A percentile compares a stretch with the other conserved stretches of the same genome.
phyloP scores from a whole-genome alignment of 2,797 vertebrate genomes.

The Brachymystax lenok region DNA sequence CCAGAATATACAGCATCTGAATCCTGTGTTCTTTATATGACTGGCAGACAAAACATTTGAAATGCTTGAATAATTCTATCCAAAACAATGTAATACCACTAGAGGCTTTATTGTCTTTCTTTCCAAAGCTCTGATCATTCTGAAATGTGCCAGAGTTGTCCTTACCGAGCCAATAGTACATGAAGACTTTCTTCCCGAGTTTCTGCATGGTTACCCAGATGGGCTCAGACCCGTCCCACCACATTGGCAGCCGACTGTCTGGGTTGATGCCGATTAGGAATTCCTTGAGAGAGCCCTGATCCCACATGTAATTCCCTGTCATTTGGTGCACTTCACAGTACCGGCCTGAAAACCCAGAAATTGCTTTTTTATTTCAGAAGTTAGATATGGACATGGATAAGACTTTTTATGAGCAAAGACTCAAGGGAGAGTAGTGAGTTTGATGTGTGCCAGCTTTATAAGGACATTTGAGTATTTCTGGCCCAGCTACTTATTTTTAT shows the following conservation, averaged over 20 bases:
- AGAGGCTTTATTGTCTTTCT: not conserved
- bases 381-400: not conserved
- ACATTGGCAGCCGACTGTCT: slow-evolving; percentile 87
- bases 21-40: not conserved
- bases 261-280: slow-evolving; percentile 88
- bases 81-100: not conserved
- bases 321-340: slow-evolving; percentile 92
- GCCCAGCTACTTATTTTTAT: not conserved
- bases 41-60: not conserved
- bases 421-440: not conserved
- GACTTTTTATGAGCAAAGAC: not conserved
- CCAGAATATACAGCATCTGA: not conserved
- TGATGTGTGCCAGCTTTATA: not conserved
- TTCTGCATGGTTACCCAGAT: slow-evolving; percentile 93
- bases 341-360: slow-evolving; percentile 73
- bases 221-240: slow-evolving; percentile 95
- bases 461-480: not conserved
- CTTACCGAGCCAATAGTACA: slow-evolving; percentile 97
- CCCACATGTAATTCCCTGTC: slow-evolving; percentile 97
- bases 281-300: slow-evolving; percentile 77
- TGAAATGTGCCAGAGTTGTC: not conserved
- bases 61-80: not conserved
- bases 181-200: slow-evolving; percentile 81
- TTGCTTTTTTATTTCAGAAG: not conserved
- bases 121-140: not conserved